phyloP scores from a whole-genome alignment of 2,113 vertebrate species.

The Aphelocoma coerulescens region DNA sequence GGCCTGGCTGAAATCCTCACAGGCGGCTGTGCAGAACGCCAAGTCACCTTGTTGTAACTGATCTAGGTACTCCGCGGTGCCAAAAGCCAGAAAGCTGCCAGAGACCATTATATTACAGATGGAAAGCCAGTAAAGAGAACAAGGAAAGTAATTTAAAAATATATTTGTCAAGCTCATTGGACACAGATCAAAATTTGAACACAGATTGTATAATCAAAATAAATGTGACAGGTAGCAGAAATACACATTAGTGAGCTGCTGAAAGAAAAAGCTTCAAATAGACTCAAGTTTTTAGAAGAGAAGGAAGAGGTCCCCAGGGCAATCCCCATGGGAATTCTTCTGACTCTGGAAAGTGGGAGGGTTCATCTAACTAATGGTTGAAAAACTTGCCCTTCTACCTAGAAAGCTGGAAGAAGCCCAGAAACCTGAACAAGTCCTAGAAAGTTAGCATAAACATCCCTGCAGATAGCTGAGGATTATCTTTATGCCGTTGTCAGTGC shows the following conservation, averaged over 20 bases:
- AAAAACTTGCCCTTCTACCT: conserved; percentile 54
- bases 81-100: conserved; percentile 28
- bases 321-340: neutral
- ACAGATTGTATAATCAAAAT: neutral
- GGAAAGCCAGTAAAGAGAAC: neutral
- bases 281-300: neutral
- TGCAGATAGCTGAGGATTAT: neutral
- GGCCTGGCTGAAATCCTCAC: conserved; percentile 43
- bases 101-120: conserved; percentile 1
- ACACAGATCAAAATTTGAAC: neutral
- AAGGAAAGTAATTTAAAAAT: conserved; percentile 9
- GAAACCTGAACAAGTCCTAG: neutral
- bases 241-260: neutral
- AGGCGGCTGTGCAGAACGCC: neutral
- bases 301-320: neutral
- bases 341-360: neutral
- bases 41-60: conserved; percentile 35
- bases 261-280: conserved; percentile 20
- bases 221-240: neutral
- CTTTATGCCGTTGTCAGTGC: neutral
- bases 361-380: neutral
- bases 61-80: neutral
- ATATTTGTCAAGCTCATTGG: neutral
- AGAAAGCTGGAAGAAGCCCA: conserved; percentile 34
- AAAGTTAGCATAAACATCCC: neutral